Evolutionary conservation across 2,888 invertebrate genomes (phyloP).

Genomic region (Apomyelois bistriatella): DNA sequence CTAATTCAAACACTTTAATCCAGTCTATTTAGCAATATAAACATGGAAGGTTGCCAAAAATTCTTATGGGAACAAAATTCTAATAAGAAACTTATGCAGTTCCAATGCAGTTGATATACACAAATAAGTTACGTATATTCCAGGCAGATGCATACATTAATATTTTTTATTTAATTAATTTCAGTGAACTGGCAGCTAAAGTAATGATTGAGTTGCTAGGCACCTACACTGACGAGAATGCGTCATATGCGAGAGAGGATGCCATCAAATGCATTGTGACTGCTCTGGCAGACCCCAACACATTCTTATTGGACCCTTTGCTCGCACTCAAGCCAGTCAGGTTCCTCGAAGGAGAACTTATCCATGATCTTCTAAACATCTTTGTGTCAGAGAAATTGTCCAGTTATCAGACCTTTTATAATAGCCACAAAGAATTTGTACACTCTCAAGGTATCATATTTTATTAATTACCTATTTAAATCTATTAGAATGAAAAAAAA

Average conservation of each 20-base stretch:
- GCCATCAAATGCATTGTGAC: conserved; percentile 97
- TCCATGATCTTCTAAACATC: conserved; percentile 95
- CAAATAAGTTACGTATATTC: too few relatives aligned
- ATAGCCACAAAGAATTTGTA: conserved; percentile 95
- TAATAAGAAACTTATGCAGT: too few relatives aligned
- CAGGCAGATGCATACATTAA: too few relatives aligned
- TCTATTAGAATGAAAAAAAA: too few relatives aligned
- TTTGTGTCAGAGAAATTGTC: conserved; percentile 96
- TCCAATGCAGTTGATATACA: too few relatives aligned
- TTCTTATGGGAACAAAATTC: too few relatives aligned
- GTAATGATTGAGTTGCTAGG: conserved; percentile 98
- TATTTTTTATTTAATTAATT: conserved; percentile 25
- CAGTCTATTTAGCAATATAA: too few relatives aligned
- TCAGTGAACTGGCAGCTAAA: conserved; percentile 93
- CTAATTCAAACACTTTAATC: too few relatives aligned
- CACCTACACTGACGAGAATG: conserved; percentile 98
- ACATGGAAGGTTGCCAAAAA: too few relatives aligned
- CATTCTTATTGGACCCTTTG: conserved; percentile 96
- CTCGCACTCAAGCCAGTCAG: conserved; percentile 96
- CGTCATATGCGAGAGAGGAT: conserved; percentile 97
- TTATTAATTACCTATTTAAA: not conserved
- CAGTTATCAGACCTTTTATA: conserved; percentile 95
- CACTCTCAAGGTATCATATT: conserved; percentile 80
- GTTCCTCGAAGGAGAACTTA: conserved; percentile 95
- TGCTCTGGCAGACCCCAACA: conserved; percentile 96